Evolutionary conservation across 2,888 invertebrate species (phyloP), one percentile per base, ranked within the genome.

Genomic region (Lissocephala sabroskyi): DNA sequence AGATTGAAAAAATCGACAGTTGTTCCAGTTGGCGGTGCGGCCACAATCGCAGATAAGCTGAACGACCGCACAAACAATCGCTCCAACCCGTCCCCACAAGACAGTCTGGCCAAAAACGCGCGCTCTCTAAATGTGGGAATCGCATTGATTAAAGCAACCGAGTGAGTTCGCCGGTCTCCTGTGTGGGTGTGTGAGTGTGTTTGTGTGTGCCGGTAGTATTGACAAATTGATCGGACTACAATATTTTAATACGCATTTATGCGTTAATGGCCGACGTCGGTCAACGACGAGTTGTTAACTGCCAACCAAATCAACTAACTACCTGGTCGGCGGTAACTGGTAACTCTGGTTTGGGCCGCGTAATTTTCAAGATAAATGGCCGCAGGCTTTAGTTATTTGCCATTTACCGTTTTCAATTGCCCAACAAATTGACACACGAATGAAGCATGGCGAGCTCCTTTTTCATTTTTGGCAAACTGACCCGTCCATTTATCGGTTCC

Each of bases 1-100:
- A 74, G 71, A 78, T 81, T 80, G 79, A 78, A 76, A 82, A 79
- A 80, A 81, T 81, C 81, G 82, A 81, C 81, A 81, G 81, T 82
- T 81, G 80, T 70, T 63, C 65, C 49, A 56, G 58, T 61, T 56
- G 56, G 52, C 52, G 54, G 36, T 41, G 45, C 23, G 46, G 42
- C 42, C 62, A 50, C 62, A 58, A 62, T 62, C 62, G 26, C 49
- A 70, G 77, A 71, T 74, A 71, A 71, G 76, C 58, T 28, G 9
- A 28, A 16, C 55, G 32, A 35, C 45, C 30, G 13, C 56, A 52
- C 11, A 32, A 45, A 29, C 41, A 29, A 13, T 39, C 7, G n/a
- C n/a, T n/a, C n/a, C n/a, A n/a, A n/a, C n/a, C n/a, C n/a, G n/a
- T n/a, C n/a, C n/a, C n/a, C n/a, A 16, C 40, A 49, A 16, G 30